A percentile compares a stretch with the other conserved stretches of the same genome.
phyloP scores from a whole-genome alignment of 2,113 vertebrate genomes.

The Agelaius phoeniceus region DNA sequence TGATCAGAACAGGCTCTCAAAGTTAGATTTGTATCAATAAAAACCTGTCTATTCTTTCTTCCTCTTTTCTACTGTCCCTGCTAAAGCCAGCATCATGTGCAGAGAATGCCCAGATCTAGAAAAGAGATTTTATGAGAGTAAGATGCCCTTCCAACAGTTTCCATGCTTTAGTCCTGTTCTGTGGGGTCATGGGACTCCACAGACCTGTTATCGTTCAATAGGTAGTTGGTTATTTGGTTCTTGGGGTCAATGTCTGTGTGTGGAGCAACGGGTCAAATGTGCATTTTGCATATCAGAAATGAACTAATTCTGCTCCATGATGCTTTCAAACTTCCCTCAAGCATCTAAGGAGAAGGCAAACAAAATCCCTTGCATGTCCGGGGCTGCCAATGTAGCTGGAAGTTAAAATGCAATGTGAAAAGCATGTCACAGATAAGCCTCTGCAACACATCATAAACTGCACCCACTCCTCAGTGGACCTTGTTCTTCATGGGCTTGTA shows the following conservation, averaged over 20 bases:
- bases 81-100: neutral
- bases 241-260: neutral
- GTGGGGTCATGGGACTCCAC: neutral
- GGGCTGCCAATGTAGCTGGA: neutral
- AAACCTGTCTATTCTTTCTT: neutral
- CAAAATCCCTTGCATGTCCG: neutral
- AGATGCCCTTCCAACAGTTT: neutral
- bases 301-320: neutral
- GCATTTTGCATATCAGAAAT: neutral
- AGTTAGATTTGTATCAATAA: neutral
- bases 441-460: neutral
- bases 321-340: neutral
- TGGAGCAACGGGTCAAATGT: accelerated
- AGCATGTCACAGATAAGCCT: neutral
- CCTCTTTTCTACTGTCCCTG: neutral
- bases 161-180: neutral
- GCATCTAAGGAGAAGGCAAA: neutral
- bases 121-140: neutral
- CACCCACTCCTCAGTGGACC: neutral
- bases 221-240: neutral
- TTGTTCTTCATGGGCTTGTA: neutral
- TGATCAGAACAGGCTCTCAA: neutral
- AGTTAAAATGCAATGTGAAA: neutral
- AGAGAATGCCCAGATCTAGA: neutral
- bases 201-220: neutral